Conservation (phyloP, 2,797 vertebrate genomes). For the Acanthornis magna region DNA sequence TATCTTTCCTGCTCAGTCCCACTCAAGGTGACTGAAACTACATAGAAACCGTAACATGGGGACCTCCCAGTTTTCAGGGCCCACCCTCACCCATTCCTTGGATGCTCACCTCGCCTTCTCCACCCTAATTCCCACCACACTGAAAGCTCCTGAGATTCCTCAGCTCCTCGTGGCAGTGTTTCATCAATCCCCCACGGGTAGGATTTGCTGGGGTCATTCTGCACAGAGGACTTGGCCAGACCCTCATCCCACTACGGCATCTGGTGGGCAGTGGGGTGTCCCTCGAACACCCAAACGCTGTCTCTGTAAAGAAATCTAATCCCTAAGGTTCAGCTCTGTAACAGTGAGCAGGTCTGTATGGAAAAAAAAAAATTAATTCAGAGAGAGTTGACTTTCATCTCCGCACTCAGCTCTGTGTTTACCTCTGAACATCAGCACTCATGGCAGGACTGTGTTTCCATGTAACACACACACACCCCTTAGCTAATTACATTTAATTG, state of each 20-base stretch:
- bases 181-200: rapidly evolving
- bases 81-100: not conserved
- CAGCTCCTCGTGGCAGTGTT: rapidly evolving
- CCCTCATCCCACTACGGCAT: not conserved
- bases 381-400: not conserved
- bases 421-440: not conserved
- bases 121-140: not conserved
- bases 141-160: not conserved
- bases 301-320: not conserved
- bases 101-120: not conserved
- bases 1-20: not conserved
- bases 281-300: not conserved
- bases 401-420: not conserved
- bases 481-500: slow-evolving; percentile 14
- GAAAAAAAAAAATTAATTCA: not conserved
- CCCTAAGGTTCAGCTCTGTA: not conserved
- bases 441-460: not conserved
- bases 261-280: not conserved
- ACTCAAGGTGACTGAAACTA: not conserved
- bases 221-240: not conserved
- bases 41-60: not conserved
- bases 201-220: not conserved
- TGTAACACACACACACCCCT: not conserved
- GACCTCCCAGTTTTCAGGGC: not conserved
- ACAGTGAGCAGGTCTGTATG: not conserved